Evolutionary conservation across 2,888 invertebrate genomes (phyloP), one percentile per base, ranked within the genome.

Genomic region (Microplitis deprimator): DNA sequence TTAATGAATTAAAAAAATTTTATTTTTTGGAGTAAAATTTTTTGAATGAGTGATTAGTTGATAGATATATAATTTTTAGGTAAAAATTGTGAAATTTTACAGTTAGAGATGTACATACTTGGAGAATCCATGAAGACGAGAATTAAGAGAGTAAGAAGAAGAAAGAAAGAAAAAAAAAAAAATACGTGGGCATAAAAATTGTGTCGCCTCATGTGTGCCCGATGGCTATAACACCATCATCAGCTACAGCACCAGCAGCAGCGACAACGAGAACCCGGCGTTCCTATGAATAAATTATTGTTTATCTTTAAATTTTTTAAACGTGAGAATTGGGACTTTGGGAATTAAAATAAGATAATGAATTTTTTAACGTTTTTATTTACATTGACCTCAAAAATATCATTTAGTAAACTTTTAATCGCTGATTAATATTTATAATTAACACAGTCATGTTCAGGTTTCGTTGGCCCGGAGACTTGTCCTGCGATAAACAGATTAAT

Each of bases 241-340:
- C 50, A 13, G 10, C 13, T 5, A 13, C 50, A 13, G 13, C 50
- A 50, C 29, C 29, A 50, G 50, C 50, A 13, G 10, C 13, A 8
- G 50, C 50, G 50, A 50, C 50, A 50, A 50, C 50, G 29, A 29
- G 29, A 50, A 50, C 50, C 50, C 69, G 72, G 68, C 74, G 73
- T 78, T 76, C 71, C 79, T 81, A 81, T 78, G 82, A 82, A 82
- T 81, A 82, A 82, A 80, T 82, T 81, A 80, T 81, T 65, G 29
- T 65, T 78, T 75, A 77, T 79, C 77, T 79, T 76, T 74, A 81
- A 82, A 81, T 82, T 76, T 82, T 76, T 78, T 50, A 50, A 50
- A 76, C 69, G 76, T 62, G 75, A 76, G 41, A 76, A 76, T 73
- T 78, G 50, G 64, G 68, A 68, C 71, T 76, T 73, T 64, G 60